Evolutionary conservation across 2,113 vertebrate species (phyloP), one percentile per base, ranked within the genome.

Genomic region (Rhegmatorhina hoffmannsi): DNA sequence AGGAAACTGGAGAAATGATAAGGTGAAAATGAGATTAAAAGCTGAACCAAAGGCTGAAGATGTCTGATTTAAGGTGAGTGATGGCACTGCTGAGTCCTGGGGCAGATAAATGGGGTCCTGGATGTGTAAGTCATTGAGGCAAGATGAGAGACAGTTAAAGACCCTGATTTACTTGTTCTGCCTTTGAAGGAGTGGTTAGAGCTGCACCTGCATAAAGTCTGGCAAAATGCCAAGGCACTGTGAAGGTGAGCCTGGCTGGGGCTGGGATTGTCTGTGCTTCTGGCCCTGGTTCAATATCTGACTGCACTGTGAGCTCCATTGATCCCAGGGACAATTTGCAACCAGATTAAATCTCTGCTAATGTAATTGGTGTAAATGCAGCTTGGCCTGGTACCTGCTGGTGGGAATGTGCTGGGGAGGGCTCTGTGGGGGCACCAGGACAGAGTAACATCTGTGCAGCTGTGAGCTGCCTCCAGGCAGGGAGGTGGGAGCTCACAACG

Each of bases 401-500:
- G 29, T 25, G 50, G 82, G 21, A 36, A 21, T 0, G 17, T 40
- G 55, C 40, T 68, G 2, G 4, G 79, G 24, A 20, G 59, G 43
- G 44, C 55, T 72, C 66, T 24, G 13, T 31, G 52, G 53, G 56
- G 90, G 58, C 28, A n/a, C 44, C 72, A 2, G 1, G 33, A 31
- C 77, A 74, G 29, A 66, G 31, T 20, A 34, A 69, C 44, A 28
- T 73, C 94, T 85, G 90, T 21, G 50, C 53, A 76, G 59, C 66
- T 94, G 52, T 29, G 38, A 23, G 74, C 16, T 3, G 1, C 19
- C 21, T 25, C 18, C 3, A 3, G 43, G 74, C 2, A 12, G 31
- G 34, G 29, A 25, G 88, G 20, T 40, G 31, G 56, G 34, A 59
- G 25, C 59, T 59, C 12, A 19, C 0, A 2, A 28, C 0, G 0